phyloP scores from a whole-genome alignment of 23 tunicate genomes.

The Ciona savignyi region DNA sequence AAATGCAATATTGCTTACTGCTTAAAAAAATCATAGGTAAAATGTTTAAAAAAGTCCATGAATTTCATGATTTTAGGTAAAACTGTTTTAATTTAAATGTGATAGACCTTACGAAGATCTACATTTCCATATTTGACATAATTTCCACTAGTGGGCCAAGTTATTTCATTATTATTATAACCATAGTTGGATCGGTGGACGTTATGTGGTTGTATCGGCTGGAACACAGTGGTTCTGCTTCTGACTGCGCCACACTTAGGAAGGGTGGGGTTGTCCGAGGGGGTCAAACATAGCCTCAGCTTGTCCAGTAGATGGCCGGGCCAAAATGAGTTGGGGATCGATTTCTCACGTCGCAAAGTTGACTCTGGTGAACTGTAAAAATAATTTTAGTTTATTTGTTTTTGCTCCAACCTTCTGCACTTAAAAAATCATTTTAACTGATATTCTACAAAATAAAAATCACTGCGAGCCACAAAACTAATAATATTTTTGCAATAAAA shows the following conservation, averaged over 20 bases:
- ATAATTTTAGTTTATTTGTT: background rate
- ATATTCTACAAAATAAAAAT: too few relatives aligned
- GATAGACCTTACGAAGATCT: conserved; percentile 30
- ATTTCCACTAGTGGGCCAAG: conserved; percentile 51
- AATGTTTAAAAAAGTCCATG: too few relatives aligned
- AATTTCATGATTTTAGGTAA: too few relatives aligned
- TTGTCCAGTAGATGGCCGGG: conserved; percentile 37
- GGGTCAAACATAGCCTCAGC: conserved; percentile 21
- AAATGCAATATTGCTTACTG: too few relatives aligned
- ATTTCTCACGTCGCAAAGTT: conserved; percentile 2
- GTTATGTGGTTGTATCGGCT: conserved; percentile 19
- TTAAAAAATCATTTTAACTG: too few relatives aligned
- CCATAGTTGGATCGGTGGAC: conserved; percentile 34
- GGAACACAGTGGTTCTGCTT: conserved; percentile 28
- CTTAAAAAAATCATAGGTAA: too few relatives aligned
- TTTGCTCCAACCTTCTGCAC: background rate
- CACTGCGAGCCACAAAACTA: too few relatives aligned
- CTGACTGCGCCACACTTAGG: conserved; percentile 13
- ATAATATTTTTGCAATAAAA: too few relatives aligned
- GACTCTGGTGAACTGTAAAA: conserved; percentile 9
- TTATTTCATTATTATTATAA: conserved; percentile 36
- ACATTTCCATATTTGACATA: conserved; percentile 47
- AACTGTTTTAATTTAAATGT: background rate
- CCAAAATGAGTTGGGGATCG: conserved; percentile 54
- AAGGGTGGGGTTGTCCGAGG: conserved; percentile 11